Evolutionary conservation across 2,113 vertebrate species (phyloP), one percentile per base, ranked within the genome.

Genomic region (Actenoides lindsayi): DNA sequence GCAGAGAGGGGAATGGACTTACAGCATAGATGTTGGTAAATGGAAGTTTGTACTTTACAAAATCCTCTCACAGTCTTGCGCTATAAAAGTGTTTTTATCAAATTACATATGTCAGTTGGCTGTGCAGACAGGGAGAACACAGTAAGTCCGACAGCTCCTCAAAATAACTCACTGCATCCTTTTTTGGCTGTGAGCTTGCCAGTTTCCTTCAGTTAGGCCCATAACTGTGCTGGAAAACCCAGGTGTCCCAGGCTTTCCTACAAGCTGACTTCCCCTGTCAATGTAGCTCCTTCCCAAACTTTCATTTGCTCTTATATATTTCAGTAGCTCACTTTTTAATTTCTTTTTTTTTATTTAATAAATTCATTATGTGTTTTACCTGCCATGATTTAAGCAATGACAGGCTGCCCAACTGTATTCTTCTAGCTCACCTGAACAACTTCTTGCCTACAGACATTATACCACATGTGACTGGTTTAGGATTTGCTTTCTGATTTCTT

Each of bases 1-100:
- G 50, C 42, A 83, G 33, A 0, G 0, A 41, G 57, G 20, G 71
- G 57, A 19, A 84, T 73, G 46, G 80, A 83, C 37, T 67, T 92
- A 56, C 0, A 0, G 42, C 37, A 30, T 83, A 46, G 51, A 70
- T 67, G 19, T 8, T 80, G 75, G 50, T 69, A 87, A 78, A 73
- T 28, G 39, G 28, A 83, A 87, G 30, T 64, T 77, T 64, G 10
- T 56, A 39, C 35, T 95, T 95, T 48, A 63, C 24, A 41, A 90
- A 86, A 92, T 56, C 51, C 20, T 27, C 51, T 90, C 37, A 23
- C 56, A 80, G 28, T 68, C 51, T 35, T 48, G 48, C 42, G 35
- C 70, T 95, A 35, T n/a, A 37, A 28, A 91, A 84, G 28, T 91
- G 89, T 83, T 90, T 95, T 95, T 81, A 89, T 79, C 70, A 71